Evolutionary conservation across 2,113 vertebrate genomes (phyloP), one percentile per base, ranked within the genome.

Genomic region (Dunckerocampus dactyliophorus): DNA sequence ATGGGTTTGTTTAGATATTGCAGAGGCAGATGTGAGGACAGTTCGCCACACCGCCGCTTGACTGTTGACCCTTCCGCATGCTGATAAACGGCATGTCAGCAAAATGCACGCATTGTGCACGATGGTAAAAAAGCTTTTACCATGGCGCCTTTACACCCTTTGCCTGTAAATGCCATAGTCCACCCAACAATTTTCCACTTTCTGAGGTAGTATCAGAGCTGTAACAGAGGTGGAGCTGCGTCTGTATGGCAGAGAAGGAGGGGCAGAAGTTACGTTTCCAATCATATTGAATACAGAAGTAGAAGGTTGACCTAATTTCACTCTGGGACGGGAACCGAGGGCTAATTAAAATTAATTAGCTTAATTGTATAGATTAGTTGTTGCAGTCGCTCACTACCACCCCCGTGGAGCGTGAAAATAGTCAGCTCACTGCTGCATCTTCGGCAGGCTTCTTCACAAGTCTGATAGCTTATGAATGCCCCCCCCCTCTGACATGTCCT

Each of bases 301-400:
- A 31, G 59, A 76, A 80, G 75, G 56, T 61, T 62, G 69, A 80
- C 71, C 55, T 4, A 57, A 67, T 75, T 76, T 67, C 74, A 22
- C 51, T 64, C 50, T 53, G 59, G 31, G 49, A 69, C 59, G 50
- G 75, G 49, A 74, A 57, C 70, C 76, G 62, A 62, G 53, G 79
- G 72, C 78, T 78, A 72, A 82, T 84, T 83, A 62, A 65, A 52
- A 84, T 80, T 72, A 77, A 83, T 81, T 67, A 72, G 61, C 72
- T 64, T 78, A 42, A 56, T 56, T 21, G 34, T 13, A 42, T 56
- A 20, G 1, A 39, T 43, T 56, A 24, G 47, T 21, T 15, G 22
- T 15, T 15, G 13, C 49, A 51, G 49, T 51, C 49, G 6, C 22
- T 24, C 22, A 15, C 21, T 13, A 15, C 20, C 12, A 51, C 37